Conservation (phyloP, 1,140 invertebrate species). For the Drosophila melanica region DNA sequence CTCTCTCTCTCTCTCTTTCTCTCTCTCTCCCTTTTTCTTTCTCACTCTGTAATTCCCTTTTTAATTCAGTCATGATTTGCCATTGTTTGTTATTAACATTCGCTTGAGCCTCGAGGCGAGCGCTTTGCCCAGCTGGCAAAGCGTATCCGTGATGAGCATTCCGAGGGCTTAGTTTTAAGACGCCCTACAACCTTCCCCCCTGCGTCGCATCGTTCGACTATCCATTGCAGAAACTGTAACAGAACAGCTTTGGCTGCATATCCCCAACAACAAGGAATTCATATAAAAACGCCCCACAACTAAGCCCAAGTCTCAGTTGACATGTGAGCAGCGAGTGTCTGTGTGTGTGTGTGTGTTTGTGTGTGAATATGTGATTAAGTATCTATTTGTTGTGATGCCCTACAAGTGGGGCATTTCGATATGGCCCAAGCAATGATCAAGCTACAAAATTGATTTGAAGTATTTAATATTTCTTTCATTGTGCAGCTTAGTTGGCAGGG, state of each 20-base stretch:
- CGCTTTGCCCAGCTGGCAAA: conserved; percentile 1
- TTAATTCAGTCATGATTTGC: conserved; percentile 22
- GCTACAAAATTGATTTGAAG: neutral
- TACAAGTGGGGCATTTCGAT: conserved; percentile 5
- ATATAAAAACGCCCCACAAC: conserved; percentile 31
- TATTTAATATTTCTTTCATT: too few species aligned
- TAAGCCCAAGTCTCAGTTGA: conserved; percentile 34
- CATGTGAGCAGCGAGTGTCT: conserved; percentile 10
- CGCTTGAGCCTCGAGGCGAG: neutral
- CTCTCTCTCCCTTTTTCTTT: too few species aligned
- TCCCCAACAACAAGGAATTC: conserved; percentile 28
- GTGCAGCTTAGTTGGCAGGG: neutral
- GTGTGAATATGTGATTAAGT: conserved; percentile 42
- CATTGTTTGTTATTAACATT: conserved; percentile 21
- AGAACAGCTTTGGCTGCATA: conserved; percentile 37
- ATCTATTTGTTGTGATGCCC: conserved; percentile 36
- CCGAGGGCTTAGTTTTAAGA: conserved; percentile 38
- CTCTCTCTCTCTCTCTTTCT: too few species aligned
- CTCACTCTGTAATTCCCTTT: conserved; percentile 1
- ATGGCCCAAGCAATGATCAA: neutral
- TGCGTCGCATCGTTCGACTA: neutral
- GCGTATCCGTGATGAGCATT: conserved; percentile 36
- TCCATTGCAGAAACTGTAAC: conserved; percentile 14
- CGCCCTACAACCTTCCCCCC: conserved; percentile 5
- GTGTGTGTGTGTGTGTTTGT: conserved; percentile 14